These are phyloP conservation scores for Xenopus borealis DNA, from an alignment of 2,113 vertebrate species.

Conservation along the genomic window DNA sequence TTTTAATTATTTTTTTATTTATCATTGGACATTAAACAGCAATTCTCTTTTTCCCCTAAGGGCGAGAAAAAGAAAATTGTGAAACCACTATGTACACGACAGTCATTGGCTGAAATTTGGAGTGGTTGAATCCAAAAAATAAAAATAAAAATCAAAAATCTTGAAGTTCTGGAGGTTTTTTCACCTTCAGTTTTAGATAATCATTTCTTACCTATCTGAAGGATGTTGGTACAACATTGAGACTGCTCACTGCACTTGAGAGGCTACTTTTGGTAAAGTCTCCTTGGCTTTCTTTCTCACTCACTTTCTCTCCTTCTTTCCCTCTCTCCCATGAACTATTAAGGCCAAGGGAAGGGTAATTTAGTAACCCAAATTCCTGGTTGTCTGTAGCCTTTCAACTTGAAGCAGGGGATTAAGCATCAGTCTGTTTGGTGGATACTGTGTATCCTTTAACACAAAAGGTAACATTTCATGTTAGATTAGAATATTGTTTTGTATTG, in stretches of 20 bases:
- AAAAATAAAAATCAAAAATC: conserved; percentile 17
- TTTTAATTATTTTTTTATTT: conserved; percentile 50
- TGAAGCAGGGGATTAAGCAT: conserved; percentile 90
- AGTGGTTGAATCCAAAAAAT: too few relatives aligned
- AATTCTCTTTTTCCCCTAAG: neutral
- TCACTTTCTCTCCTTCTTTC: conserved; percentile 11
- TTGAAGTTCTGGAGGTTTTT: conserved; percentile 35
- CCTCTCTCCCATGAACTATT: conserved; percentile 34
- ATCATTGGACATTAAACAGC: conserved; percentile 13
- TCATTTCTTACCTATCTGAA: conserved; percentile 53
- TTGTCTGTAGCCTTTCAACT: conserved; percentile 74
- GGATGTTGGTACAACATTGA: conserved; percentile 48
- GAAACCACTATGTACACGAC: neutral
- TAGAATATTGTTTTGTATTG: conserved; percentile 93
- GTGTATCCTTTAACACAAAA: conserved; percentile 97
- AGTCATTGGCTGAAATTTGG: too few relatives aligned
- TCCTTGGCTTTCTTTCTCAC: conserved; percentile 30
- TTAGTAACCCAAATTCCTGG: conserved; percentile 63
- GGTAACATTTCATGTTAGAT: conserved; percentile 92
- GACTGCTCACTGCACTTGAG: conserved; percentile 47
- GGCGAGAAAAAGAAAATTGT: neutral
- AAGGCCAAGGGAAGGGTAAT: conserved; percentile 44
- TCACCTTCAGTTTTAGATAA: conserved; percentile 42
- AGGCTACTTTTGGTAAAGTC: neutral
- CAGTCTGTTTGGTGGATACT: conserved; percentile 93